Conservation (phyloP, 2,888 invertebrate genomes). For the Polydrusus cervinus region DNA sequence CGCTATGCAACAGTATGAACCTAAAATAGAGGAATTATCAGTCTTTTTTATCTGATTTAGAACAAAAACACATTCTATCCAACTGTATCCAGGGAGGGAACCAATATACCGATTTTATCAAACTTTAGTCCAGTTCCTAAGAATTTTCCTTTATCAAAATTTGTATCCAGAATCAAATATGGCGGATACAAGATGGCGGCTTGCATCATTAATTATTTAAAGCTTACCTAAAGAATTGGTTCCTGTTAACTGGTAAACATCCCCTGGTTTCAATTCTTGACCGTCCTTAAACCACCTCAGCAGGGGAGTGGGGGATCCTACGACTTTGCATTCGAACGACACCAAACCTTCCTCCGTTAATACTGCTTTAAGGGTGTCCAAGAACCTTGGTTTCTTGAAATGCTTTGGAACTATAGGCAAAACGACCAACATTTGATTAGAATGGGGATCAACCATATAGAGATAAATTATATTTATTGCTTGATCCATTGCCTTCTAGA, state of each 20-base stretch:
- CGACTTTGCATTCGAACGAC: constrained; percentile 94
- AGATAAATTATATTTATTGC: too few relatives aligned
- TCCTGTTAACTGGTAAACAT: constrained; percentile 93
- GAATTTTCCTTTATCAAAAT: too few relatives aligned
- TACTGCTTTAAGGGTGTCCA: constrained; percentile 91
- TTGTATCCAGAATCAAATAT: too few relatives aligned
- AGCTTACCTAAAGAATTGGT: constrained; percentile 83
- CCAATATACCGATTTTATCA: too few relatives aligned
- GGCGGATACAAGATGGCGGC: too few relatives aligned
- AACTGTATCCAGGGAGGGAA: too few relatives aligned
- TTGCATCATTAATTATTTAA: too few relatives aligned
- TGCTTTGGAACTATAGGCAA: constrained; percentile 89
- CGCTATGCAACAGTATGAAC: constrained; percentile 92
- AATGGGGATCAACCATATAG: too few relatives aligned
- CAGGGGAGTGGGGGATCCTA: constrained; percentile 91
- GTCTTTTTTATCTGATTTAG: background rate
- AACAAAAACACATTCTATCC: too few relatives aligned
- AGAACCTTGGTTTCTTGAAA: constrained; percentile 90
- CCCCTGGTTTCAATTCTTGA: constrained; percentile 92
- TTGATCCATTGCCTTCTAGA: too few relatives aligned
- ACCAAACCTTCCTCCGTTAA: constrained; percentile 93
- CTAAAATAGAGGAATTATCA: constrained; percentile 69
- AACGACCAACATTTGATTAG: constrained; percentile 49
- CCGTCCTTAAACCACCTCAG: constrained; percentile 95
- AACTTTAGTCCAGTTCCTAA: too few relatives aligned